These are phyloP conservation scores for Gandaritis pyraliata DNA, from an alignment of 2,888 invertebrate species.

Conservation along the genomic window DNA sequence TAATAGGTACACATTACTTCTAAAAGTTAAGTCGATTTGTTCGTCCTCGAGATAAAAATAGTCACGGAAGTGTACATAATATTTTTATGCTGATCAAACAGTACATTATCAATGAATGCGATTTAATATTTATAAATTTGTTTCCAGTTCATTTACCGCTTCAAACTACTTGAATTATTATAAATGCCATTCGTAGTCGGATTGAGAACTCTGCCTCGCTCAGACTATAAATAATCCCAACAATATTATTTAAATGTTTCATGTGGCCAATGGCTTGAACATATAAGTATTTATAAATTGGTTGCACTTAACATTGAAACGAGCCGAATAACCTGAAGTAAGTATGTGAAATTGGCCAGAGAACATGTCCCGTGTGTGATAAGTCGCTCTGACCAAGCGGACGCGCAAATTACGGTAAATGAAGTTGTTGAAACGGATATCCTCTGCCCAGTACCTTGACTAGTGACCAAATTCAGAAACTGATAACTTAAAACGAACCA, in stretches of 20 bases:
- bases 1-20: constrained; percentile 40
- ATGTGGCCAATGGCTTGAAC: constrained; percentile 43
- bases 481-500: constrained; percentile 1
- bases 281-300: constrained; percentile 41
- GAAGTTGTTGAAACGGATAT: constrained; percentile 46
- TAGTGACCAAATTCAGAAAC: constrained; percentile 37
- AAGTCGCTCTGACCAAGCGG: constrained; percentile 39
- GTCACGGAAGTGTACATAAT: constrained; percentile 64
- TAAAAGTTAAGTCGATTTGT: constrained; percentile 52
- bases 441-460: constrained; percentile 36
- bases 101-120: constrained; percentile 51
- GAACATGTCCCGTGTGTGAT: constrained; percentile 32
- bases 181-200: constrained; percentile 34
- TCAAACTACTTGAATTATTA: constrained; percentile 20
- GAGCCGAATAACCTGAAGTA: constrained; percentile 12
- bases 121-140: constrained; percentile 35
- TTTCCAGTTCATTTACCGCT: constrained; percentile 24
- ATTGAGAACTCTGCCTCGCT: constrained; percentile 33
- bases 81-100: constrained; percentile 63
- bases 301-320: constrained; percentile 30
- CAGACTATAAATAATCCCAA: constrained; percentile 37
- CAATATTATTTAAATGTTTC: constrained; percentile 45
- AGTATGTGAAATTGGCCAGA: constrained; percentile 26
- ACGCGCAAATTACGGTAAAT: constrained; percentile 46
- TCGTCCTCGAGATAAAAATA: constrained; percentile 62